Conservation (phyloP, 2,113 vertebrate genomes). For the Meriones unguiculatus region DNA sequence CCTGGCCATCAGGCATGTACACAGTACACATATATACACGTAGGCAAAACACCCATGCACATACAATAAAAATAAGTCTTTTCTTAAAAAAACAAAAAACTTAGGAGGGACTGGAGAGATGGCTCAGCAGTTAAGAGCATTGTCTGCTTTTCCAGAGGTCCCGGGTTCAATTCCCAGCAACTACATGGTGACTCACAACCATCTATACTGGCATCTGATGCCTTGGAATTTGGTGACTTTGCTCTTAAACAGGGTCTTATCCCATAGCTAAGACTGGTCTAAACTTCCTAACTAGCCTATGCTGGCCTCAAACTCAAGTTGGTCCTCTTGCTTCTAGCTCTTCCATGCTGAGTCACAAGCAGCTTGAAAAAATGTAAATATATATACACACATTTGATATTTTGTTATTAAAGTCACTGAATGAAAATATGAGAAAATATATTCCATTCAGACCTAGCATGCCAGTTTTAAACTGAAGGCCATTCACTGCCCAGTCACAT, state of each 20-base stretch:
- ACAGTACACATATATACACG: neutral
- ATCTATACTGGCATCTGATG: too few relatives aligned
- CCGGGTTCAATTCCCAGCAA: too few relatives aligned
- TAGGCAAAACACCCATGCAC: neutral
- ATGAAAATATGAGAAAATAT: neutral
- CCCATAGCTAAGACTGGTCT: neutral
- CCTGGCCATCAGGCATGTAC: neutral
- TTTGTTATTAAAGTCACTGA: constrained; percentile 47
- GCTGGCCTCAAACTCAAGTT: constrained; percentile 3
- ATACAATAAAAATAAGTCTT: neutral
- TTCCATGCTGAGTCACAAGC: neutral
- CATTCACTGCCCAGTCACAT: neutral
- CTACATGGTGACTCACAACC: too few relatives aligned
- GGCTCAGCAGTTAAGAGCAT: too few relatives aligned
- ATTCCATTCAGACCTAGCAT: neutral
- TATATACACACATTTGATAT: neutral
- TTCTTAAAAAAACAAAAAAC: neutral
- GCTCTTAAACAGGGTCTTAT: neutral
- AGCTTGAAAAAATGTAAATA: neutral
- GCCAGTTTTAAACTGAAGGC: neutral
- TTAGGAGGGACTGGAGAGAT: too few relatives aligned
- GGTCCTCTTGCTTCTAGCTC: neutral
- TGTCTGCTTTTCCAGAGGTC: too few relatives aligned
- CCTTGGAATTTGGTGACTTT: neutral
- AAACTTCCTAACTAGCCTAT: neutral